Evolutionary conservation across 2,797 vertebrate species (phyloP).

Genomic region (Fratercula arctica): DNA sequence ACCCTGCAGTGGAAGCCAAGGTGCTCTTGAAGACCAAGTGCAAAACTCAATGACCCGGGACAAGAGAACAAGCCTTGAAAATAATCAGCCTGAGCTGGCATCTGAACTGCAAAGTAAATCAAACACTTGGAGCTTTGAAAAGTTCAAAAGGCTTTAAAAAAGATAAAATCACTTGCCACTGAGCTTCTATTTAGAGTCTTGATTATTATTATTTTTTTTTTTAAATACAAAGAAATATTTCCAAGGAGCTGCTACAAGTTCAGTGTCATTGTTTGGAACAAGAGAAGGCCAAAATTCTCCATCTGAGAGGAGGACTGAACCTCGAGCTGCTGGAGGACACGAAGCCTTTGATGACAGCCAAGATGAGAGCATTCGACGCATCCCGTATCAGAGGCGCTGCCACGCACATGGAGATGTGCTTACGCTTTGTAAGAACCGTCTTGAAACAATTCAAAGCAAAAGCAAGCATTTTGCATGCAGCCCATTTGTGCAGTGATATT

Average conservation of each 20-base stretch:
- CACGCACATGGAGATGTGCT: background rate
- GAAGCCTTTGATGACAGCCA: background rate
- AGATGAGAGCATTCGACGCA: background rate
- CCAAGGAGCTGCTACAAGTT: background rate
- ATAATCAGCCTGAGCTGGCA: background rate
- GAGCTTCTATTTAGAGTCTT: background rate
- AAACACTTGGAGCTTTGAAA: background rate
- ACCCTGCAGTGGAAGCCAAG: background rate
- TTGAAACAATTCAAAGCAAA: background rate
- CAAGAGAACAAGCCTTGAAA: background rate
- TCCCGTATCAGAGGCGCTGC: background rate
- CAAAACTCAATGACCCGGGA: background rate
- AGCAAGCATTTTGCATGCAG: background rate
- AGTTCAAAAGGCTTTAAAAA: constrained; percentile 20
- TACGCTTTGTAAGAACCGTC: background rate
- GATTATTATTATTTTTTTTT: background rate
- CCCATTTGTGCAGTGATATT: background rate
- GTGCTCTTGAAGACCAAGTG: constrained; percentile 34
- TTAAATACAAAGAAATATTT: background rate
- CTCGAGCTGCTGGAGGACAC: background rate
- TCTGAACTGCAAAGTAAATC: background rate
- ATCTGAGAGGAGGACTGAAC: background rate
- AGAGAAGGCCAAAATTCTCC: background rate
- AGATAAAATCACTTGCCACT: background rate
- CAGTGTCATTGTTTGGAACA: background rate